phyloP scores from a whole-genome alignment of 2,797 vertebrate species.

The Margarornis squamiger region DNA sequence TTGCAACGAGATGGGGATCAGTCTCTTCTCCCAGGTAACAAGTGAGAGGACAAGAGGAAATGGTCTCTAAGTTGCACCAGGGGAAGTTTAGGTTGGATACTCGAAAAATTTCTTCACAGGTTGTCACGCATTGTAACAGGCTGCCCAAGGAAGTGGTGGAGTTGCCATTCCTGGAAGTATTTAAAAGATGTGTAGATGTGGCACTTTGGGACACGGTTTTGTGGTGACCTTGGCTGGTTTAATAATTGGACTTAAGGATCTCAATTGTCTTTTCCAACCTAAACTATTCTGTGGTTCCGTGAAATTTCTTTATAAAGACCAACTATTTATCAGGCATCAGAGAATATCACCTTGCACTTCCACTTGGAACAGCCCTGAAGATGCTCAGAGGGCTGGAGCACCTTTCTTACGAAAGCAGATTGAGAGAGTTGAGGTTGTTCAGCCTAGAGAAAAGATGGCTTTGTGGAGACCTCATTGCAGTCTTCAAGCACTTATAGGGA shows the following conservation, averaged over 20 bases:
- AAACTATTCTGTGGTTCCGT: neutral
- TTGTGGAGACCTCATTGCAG: neutral
- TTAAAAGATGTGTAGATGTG: neutral
- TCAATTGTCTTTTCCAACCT: neutral
- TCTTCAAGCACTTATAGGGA: neutral
- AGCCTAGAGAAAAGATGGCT: neutral
- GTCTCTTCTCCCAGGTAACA: neutral
- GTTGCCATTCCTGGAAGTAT: neutral
- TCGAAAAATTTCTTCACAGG: neutral
- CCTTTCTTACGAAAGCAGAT: neutral
- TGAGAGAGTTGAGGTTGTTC: neutral
- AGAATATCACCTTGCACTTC: neutral
- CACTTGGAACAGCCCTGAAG: neutral
- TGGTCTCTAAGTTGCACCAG: neutral
- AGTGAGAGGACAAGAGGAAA: neutral
- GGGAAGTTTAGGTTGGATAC: neutral
- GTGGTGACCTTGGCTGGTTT: neutral
- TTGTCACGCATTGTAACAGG: neutral
- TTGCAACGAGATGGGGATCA: neutral
- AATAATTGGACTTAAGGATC: accelerated
- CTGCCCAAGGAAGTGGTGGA: neutral
- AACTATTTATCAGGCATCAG: neutral
- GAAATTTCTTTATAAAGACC: neutral
- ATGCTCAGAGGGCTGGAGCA: neutral
- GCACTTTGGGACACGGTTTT: neutral